These are phyloP conservation scores for Cryptotis parvus DNA, from an alignment of 2,113 vertebrate species.

Conservation along the genomic window DNA sequence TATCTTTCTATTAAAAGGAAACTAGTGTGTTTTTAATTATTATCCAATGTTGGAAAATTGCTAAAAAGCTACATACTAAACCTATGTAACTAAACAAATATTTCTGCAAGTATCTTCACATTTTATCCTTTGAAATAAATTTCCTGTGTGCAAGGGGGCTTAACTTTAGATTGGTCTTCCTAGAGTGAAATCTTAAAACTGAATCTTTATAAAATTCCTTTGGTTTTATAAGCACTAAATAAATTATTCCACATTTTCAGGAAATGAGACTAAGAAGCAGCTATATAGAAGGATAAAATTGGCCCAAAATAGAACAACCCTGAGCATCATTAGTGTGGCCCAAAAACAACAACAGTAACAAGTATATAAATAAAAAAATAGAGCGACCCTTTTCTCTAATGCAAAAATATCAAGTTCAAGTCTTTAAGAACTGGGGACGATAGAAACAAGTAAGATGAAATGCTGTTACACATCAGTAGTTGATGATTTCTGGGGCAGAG, in stretches of 20 bases:
- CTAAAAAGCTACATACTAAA: conserved; percentile 25
- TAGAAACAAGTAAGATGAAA: not conserved
- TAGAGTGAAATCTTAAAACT: not conserved
- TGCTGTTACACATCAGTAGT: not conserved
- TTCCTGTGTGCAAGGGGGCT: not conserved
- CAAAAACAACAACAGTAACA: no score
- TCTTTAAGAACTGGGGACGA: not conserved
- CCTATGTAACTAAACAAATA: not conserved
- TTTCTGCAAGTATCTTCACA: conserved; percentile 4
- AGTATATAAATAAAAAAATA: conserved; percentile 18
- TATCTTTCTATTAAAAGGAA: conserved; percentile 55
- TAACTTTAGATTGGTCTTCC: not conserved
- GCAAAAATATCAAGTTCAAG: conserved; percentile 1
- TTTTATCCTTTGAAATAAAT: conserved; percentile 36
- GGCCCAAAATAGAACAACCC: not conserved
- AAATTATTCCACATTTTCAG: not conserved
- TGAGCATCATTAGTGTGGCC: no score
- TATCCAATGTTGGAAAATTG: conserved; percentile 16
- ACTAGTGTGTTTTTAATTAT: conserved; percentile 16
- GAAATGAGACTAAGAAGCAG: conserved; percentile 17
- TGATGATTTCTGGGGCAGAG: not conserved
- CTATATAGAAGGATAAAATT: not conserved
- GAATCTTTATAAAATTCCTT: conserved; percentile 18
- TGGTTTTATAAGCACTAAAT: conserved; percentile 27
- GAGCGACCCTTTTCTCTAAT: not conserved